phyloP scores from a whole-genome alignment of 2,797 vertebrate genomes.

The Halcyon leucocephala region DNA sequence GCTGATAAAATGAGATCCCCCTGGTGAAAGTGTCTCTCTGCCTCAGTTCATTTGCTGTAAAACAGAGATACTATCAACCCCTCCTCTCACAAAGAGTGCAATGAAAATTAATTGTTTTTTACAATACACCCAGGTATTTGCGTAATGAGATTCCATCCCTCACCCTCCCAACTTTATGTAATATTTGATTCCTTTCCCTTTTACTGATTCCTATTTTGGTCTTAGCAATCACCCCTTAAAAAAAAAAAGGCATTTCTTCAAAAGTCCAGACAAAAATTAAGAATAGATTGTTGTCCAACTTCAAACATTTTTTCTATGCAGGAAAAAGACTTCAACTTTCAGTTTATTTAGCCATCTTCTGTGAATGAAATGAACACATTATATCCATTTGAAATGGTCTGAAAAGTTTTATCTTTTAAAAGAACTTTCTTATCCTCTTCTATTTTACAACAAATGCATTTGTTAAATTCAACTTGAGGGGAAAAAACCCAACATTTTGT shows the following conservation, averaged over 20 bases:
- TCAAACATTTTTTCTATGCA: not conserved
- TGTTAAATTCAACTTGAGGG: not conserved
- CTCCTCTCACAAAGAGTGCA: not conserved
- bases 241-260: not conserved
- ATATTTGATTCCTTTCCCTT: not conserved
- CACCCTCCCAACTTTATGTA: not conserved
- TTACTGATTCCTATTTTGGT: not conserved
- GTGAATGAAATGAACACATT: not conserved
- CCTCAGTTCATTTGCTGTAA: not conserved
- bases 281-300: not conserved
- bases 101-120: conserved; percentile 3
- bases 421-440: not conserved
- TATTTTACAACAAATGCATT: not conserved
- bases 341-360: not conserved
- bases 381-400: not conserved
- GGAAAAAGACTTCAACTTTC: not conserved
- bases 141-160: not conserved
- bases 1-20: not conserved
- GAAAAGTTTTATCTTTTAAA: not conserved
- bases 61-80: not conserved
- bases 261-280: not conserved
- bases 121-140: not conserved
- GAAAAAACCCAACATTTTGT: accelerated
- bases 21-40: not conserved
- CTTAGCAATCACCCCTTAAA: not conserved